Evolutionary conservation across 2,113 vertebrate species (phyloP).

Genomic region (Nesogale talazaci): DNA sequence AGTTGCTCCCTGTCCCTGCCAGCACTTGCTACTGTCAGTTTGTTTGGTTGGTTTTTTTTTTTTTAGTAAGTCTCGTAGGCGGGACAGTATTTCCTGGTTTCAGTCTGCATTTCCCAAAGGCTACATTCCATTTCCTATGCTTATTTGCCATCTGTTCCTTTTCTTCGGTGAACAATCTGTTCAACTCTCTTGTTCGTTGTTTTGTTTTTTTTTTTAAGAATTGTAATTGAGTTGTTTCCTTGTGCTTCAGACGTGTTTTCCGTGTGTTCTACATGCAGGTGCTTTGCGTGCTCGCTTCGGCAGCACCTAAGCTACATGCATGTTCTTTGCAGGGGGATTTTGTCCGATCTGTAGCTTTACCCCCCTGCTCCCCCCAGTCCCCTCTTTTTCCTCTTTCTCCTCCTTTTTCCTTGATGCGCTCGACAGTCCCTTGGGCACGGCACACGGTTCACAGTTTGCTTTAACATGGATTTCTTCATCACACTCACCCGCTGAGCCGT

Average conservation of each 20-base stretch:
- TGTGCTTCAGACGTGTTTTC: not conserved
- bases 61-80: not conserved
- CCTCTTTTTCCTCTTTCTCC: not conserved
- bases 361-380: too few relatives aligned
- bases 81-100: not conserved
- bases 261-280: not conserved
- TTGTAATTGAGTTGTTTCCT: not conserved
- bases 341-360: not conserved
- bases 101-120: constrained; percentile 3
- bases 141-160: not conserved
- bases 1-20: not conserved
- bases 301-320: not conserved
- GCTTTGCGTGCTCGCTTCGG: too few relatives aligned
- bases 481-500: too few relatives aligned
- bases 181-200: not conserved
- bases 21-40: not conserved
- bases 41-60: not conserved
- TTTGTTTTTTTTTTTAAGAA: not conserved
- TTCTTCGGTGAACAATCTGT: not conserved
- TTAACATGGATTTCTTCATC: too few relatives aligned
- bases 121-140: not conserved
- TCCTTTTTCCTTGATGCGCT: not conserved
- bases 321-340: not conserved
- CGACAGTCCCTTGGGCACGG: not conserved
- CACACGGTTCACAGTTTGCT: too few relatives aligned